These are phyloP conservation scores for Lagodon rhomboides DNA, from an alignment of 2,797 vertebrate genomes.

Conservation along the genomic window DNA sequence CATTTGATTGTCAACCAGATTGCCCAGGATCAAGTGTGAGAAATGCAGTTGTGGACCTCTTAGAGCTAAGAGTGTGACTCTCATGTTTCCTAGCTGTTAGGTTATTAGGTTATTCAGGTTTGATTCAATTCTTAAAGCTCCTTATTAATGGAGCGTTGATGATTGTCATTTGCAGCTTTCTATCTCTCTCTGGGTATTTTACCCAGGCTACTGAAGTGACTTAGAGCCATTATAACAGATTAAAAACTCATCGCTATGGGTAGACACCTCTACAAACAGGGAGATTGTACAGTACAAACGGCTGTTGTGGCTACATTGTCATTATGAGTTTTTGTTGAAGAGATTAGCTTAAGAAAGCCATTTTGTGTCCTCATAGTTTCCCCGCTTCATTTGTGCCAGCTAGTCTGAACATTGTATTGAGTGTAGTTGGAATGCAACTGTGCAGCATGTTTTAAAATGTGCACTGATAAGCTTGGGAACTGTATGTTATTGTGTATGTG, in stretches of 20 bases:
- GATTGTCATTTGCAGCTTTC: slow-evolving; percentile 94
- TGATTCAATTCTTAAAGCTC: slow-evolving; percentile 88
- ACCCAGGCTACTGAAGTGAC: slow-evolving; percentile 80
- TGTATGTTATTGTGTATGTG: slow-evolving; percentile 89
- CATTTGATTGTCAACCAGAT: slow-evolving; percentile 15
- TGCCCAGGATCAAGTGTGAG: slow-evolving; percentile 55
- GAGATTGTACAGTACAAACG: slow-evolving; percentile 72
- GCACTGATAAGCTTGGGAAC: slow-evolving; percentile 94
- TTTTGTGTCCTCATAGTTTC: slow-evolving; percentile 65
- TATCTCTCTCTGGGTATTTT: slow-evolving; percentile 83
- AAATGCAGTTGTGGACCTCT: slow-evolving; percentile 55
- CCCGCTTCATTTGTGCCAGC: slow-evolving; percentile 76
- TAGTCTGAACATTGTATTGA: slow-evolving; percentile 89
- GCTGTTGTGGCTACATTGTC: slow-evolving; percentile 65
- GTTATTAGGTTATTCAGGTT: slow-evolving; percentile 93
- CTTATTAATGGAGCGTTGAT: slow-evolving; percentile 77
- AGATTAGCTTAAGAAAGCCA: slow-evolving; percentile 77
- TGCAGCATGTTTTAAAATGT: slow-evolving; percentile 95
- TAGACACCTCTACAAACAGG: slow-evolving; percentile 65
- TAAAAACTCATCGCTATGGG: slow-evolving; percentile 63
- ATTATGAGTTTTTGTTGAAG: slow-evolving; percentile 67
- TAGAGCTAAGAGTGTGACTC: slow-evolving; percentile 66
- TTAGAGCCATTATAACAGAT: slow-evolving; percentile 79
- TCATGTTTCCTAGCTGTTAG: slow-evolving; percentile 65
- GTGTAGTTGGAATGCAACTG: slow-evolving; percentile 91